Base-by-base conservation (phyloP, 2,113 vertebrate species). In the Parotia lawesii region DNA sequence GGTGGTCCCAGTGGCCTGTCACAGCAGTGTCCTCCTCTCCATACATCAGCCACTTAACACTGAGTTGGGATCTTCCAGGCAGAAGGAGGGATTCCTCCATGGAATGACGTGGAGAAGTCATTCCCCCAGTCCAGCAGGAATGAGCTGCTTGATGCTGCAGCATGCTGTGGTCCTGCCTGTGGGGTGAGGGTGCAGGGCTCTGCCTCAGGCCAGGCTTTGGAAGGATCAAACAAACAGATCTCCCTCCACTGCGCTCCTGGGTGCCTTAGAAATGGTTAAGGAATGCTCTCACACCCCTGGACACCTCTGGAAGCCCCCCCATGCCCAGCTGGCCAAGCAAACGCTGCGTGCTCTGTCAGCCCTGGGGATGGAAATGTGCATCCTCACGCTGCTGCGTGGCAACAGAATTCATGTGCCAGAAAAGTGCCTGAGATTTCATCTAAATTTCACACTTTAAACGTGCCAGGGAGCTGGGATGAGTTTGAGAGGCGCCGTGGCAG, bases 311-410 rank as follows among this genome's bases (percentile, higher is more conserved):
- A 9, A 77, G 50, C 14, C 8, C 50, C 54, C 19, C 25, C 9
- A 0, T 24, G 8, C 6, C 33, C 42, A 15, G 12, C 2, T 92
- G 76, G 69, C 57, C 40, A 37, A 44, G 61, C 13, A 37, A 64
- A 60, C 2, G 11, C 38, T 48, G 33, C 2, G 0, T 7, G 16
- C 45, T 67, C 29, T 57, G 12, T 29, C 27, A 22, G 12, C 9
- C 3, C 15, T 29, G 54, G 40, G 21, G 64, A 9, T 42, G 57
- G 29, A 56, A 62, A 45, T 2, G 3, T 18, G 23, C 27, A 31
- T 18, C 6, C 18, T 94, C n/a, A 17, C 0, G 0, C 67, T 77
- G 47, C 28, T 42, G 44, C 8, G 3, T 5, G 22, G 35, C 18
- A 76, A 27, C 33, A 70, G 76, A 70, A 69, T 19, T 11, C 5